Percentiles rank a stretch among this genome's conserved stretches.
Conservation (phyloP, 2,113 vertebrate genomes). For the Spizaetus ornatus region DNA sequence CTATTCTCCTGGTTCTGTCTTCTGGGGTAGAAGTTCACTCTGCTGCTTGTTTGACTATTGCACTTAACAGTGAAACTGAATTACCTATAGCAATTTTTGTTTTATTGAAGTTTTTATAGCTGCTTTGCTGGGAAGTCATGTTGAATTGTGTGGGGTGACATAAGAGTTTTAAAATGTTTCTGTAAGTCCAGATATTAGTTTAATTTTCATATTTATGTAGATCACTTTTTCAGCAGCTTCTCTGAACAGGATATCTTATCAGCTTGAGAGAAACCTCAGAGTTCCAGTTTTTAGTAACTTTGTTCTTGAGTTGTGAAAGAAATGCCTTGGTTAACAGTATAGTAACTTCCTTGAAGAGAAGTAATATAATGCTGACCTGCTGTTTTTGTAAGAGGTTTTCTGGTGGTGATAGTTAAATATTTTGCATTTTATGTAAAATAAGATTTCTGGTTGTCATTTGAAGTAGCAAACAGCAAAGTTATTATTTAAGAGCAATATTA, state of each 20-base stretch:
- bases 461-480: not conserved
- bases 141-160: not conserved
- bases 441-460: not conserved
- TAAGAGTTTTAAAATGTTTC: not conserved
- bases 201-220: not conserved
- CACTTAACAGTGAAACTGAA: not conserved
- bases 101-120: not conserved
- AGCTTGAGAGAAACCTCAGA: not conserved
- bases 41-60: not conserved
- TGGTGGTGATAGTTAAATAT: not conserved
- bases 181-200: not conserved
- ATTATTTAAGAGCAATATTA: not conserved
- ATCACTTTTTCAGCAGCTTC: not conserved
- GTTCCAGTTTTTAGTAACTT: slow-evolving; percentile 21
- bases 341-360: slow-evolving; percentile 2
- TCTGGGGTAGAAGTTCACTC: not conserved
- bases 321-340: not conserved
- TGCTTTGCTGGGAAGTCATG: not conserved
- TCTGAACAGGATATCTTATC: not conserved
- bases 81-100: not conserved
- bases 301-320: slow-evolving; percentile 36
- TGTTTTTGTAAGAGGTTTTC: not conserved
- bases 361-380: not conserved
- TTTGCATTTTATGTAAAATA: not conserved
- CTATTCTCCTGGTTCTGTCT: not conserved